Conservation (phyloP, 2,888 invertebrate genomes). For the Ennomos quercinarius region DNA sequence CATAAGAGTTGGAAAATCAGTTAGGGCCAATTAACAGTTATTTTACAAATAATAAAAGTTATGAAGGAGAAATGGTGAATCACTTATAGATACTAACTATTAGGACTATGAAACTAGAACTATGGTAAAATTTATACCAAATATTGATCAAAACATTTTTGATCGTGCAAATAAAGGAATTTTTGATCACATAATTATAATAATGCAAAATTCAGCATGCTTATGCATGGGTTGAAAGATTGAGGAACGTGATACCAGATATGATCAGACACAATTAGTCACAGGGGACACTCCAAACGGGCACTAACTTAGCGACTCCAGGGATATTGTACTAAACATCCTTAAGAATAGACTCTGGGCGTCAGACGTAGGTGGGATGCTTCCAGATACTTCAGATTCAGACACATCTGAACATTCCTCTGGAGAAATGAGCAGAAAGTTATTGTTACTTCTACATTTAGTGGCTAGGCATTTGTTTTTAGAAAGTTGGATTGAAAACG, state of each 20-base stretch:
- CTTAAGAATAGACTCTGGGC: conserved; percentile 66
- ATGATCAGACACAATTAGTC: conserved; percentile 9
- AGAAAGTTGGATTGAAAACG: too few relatives aligned
- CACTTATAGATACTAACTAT: neutral
- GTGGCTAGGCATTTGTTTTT: too few relatives aligned
- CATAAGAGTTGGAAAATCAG: too few relatives aligned
- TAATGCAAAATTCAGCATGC: too few relatives aligned
- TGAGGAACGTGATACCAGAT: neutral
- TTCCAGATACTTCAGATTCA: conserved; percentile 45
- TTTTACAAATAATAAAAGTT: too few relatives aligned
- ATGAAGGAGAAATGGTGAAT: neutral
- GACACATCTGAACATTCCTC: conserved; percentile 63
- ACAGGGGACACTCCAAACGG: conserved; percentile 20
- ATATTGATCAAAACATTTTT: too few relatives aligned
- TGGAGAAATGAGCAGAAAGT: conserved; percentile 49
- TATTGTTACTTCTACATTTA: neutral
- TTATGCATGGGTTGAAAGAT: too few relatives aligned
- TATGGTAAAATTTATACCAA: too few relatives aligned
- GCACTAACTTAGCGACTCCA: conserved; percentile 56
- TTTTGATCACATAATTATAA: too few relatives aligned
- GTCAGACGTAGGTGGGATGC: conserved; percentile 51
- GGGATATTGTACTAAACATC: conserved; percentile 78
- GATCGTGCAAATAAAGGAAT: too few relatives aligned
- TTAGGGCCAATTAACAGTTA: too few relatives aligned
- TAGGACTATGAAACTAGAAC: too few relatives aligned